phyloP scores from a whole-genome alignment of 2,113 vertebrate species.

The Gnathonemus echidnorhynchus region DNA sequence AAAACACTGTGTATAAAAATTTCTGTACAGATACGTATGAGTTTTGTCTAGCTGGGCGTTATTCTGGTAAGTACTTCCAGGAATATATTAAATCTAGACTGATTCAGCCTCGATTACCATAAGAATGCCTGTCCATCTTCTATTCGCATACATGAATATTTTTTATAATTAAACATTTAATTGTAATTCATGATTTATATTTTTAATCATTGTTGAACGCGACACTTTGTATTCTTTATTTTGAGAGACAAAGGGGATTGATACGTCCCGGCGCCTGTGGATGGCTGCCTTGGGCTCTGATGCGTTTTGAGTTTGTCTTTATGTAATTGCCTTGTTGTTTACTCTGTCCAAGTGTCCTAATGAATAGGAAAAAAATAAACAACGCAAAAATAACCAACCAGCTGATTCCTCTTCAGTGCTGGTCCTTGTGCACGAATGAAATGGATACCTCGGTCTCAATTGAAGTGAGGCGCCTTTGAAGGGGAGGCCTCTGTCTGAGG shows the following conservation, averaged over 20 bases:
- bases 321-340: constrained; percentile 89
- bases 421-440: constrained; percentile 80
- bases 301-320: constrained; percentile 73
- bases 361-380: constrained; percentile 81
- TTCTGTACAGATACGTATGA: background rate
- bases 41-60: background rate
- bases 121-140: background rate
- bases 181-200: constrained; percentile 2
- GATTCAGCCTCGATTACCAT: background rate
- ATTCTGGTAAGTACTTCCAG: background rate
- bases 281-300: constrained; percentile 55
- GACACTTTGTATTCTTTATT: background rate
- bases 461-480: constrained; percentile 92
- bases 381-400: constrained; percentile 71
- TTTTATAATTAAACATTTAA: constrained; percentile 13
- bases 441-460: constrained; percentile 88
- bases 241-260: background rate
- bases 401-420: constrained; percentile 82
- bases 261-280: constrained; percentile 27
- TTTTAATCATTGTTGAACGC: constrained; percentile 3
- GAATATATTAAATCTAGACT: background rate
- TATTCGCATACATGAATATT: constrained; percentile 2
- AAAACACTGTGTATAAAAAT: background rate
- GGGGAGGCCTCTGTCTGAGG: constrained; percentile 93
- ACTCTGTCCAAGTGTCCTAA: constrained; percentile 76